Conservation (phyloP, 1,140 invertebrate genomes). For the Nephila pilipes region DNA sequence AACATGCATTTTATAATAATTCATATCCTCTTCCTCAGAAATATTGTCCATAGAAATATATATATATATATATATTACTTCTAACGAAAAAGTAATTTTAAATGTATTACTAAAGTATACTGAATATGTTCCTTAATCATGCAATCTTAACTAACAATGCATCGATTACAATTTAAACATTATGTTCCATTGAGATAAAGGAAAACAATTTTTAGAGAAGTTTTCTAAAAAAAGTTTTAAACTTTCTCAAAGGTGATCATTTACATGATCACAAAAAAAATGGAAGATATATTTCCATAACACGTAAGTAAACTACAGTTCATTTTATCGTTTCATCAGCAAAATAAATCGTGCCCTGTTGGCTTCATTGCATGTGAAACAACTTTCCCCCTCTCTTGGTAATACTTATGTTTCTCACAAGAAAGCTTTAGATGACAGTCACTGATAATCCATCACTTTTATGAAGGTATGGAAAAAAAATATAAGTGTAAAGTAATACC, state of each 20-base stretch:
- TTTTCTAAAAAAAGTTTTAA: no score
- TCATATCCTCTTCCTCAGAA: no score
- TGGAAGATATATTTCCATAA: neutral
- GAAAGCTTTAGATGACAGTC: neutral
- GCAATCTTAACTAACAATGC: no score
- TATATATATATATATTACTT: no score
- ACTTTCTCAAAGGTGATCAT: neutral
- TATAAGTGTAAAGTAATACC: neutral
- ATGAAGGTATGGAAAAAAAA: neutral
- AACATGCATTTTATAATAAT: no score
- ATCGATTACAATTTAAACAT: no score
- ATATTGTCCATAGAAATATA: no score
- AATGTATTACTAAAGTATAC: no score
- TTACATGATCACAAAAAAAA: neutral
- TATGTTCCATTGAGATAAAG: neutral
- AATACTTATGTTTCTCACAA: neutral
- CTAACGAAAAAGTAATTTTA: no score
- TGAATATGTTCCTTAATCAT: no score
- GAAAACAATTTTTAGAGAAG: no score
- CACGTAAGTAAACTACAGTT: neutral
- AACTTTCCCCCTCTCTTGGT: neutral
- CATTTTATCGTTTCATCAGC: neutral
- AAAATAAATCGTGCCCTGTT: slow-evolving; percentile 15
- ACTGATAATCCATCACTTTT: slow-evolving; percentile 33
- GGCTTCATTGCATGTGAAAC: neutral